Evolutionary conservation across 2,113 vertebrate genomes (phyloP).

Genomic region (Potamarius usumacintae): DNA sequence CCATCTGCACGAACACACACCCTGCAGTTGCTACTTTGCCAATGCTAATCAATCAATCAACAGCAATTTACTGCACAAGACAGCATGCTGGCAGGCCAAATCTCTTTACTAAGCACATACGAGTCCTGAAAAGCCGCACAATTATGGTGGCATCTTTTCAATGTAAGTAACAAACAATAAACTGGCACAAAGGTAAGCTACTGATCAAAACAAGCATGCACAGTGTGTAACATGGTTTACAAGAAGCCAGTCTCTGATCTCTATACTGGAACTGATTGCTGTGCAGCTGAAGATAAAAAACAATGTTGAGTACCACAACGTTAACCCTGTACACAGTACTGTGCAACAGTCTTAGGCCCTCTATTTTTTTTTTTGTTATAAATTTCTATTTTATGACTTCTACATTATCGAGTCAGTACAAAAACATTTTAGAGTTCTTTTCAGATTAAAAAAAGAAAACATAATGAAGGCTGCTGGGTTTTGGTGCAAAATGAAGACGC

Average conservation of each 20-base stretch:
- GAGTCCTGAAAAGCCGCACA: neutral
- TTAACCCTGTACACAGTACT: too few species aligned
- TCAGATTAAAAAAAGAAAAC: too few species aligned
- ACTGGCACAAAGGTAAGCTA: constrained; percentile 15
- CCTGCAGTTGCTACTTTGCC: constrained; percentile 20
- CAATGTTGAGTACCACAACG: constrained; percentile 10
- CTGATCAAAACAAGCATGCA: constrained; percentile 31
- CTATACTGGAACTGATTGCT: constrained; percentile 32
- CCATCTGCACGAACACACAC: constrained; percentile 19
- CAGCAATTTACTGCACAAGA: constrained; percentile 21
- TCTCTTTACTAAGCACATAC: constrained; percentile 21
- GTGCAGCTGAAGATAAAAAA: constrained; percentile 28
- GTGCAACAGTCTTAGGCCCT: too few species aligned
- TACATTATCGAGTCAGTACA: too few species aligned
- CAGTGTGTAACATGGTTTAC: constrained; percentile 5
- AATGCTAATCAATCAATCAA: constrained; percentile 31
- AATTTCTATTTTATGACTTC: too few species aligned
- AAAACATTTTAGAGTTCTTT: too few species aligned
- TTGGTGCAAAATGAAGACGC: too few species aligned
- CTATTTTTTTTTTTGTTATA: too few species aligned
- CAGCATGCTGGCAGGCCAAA: constrained; percentile 15
- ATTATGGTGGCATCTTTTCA: constrained; percentile 26
- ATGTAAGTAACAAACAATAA: constrained; percentile 40
- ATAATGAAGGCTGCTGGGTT: too few species aligned
- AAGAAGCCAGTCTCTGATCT: constrained; percentile 39